Evolutionary conservation across 2,888 invertebrate species (phyloP).

Genomic region (Dyspetes luteomarginatus): DNA sequence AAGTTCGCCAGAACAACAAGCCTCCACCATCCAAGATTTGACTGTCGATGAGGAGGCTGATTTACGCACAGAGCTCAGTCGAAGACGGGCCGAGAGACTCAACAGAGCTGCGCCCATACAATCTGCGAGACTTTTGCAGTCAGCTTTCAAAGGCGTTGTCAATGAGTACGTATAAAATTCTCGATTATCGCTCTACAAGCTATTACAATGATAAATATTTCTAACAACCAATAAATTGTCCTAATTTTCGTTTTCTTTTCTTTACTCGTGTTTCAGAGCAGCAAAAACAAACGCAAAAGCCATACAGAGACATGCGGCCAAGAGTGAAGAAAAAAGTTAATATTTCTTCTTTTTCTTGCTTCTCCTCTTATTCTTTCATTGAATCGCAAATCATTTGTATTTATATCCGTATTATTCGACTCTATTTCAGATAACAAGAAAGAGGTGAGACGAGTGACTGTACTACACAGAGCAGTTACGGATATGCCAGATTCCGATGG

Average conservation of each 20-base stretch:
- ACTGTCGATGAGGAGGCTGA: conserved; percentile 82
- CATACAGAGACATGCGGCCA: conserved; percentile 76
- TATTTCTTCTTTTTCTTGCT: conserved; percentile 27
- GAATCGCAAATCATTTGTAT: background rate
- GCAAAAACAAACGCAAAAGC: conserved; percentile 79
- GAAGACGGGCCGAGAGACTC: conserved; percentile 85
- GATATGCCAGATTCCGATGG: conserved; percentile 79
- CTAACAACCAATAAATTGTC: too few species aligned
- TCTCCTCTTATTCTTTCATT: background rate
- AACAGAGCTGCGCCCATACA: conserved; percentile 81
- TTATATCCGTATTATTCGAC: too few species aligned
- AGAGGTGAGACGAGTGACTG: conserved; percentile 78
- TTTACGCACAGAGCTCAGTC: conserved; percentile 84
- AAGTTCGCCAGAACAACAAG: conserved; percentile 69
- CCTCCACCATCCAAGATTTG: conserved; percentile 73
- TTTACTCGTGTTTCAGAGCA: conserved; percentile 70
- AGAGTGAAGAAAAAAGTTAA: conserved; percentile 79
- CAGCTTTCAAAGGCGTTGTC: conserved; percentile 85
- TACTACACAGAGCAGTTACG: conserved; percentile 75
- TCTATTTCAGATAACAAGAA: conserved; percentile 73
- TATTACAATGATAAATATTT: too few species aligned
- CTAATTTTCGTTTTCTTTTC: background rate
- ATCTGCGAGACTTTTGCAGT: conserved; percentile 84
- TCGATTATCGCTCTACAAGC: too few species aligned
- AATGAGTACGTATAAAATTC: conserved; percentile 81